These are phyloP conservation scores for Bos taurus DNA, from an alignment of 2,113 vertebrate species.

Conservation along the genomic window ARS-UCD2.0 NC_037345.1:38727001-38727500, in stretches of 20 bases:
- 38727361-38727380: not conserved
- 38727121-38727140: not conserved
- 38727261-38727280: not conserved
- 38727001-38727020: not conserved
- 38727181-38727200: not conserved
- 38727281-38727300: not conserved
- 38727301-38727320: not conserved
- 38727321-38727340: not conserved
- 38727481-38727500: not conserved
- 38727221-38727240: not conserved
- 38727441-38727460: not conserved
- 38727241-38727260: not conserved
- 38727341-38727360: not conserved
- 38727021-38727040: not conserved
- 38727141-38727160: not conserved
- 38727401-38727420: not conserved
- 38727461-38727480: not conserved
- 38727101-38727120: not conserved
- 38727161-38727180: not conserved
- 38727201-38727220: not conserved
- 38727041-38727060: not conserved
- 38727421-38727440: not conserved
- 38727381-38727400: not conserved
- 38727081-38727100: not conserved
- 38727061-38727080: not conserved